phyloP scores from a whole-genome alignment of 2,888 invertebrate genomes.

The Leptothorax acervorum region DNA sequence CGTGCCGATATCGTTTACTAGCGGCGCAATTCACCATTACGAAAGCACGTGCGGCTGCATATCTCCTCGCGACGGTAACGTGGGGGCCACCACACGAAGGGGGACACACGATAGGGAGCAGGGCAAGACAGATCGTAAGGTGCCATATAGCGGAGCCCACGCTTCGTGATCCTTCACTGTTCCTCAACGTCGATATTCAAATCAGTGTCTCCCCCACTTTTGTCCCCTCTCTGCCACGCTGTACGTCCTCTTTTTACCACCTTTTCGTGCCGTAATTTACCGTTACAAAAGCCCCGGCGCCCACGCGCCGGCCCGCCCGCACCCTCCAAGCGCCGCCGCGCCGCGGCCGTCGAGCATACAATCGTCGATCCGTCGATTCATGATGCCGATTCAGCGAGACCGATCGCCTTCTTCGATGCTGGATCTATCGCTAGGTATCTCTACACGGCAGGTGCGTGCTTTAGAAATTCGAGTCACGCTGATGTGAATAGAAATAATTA shows the following conservation, averaged over 20 bases:
- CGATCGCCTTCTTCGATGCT: conserved; percentile 18
- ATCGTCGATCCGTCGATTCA: conserved; percentile 73
- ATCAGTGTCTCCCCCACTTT: conserved; percentile 74
- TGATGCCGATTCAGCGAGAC: conserved; percentile 55
- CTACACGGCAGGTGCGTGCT: conserved; percentile 31
- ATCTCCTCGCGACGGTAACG: conserved; percentile 61
- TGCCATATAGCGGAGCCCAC: conserved; percentile 76
- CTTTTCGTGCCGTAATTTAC: conserved; percentile 74
- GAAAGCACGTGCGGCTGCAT: conserved; percentile 73
- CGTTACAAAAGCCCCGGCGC: conserved; percentile 73
- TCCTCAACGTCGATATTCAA: conserved; percentile 79
- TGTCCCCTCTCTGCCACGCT: conserved; percentile 46
- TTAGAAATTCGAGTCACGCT: conserved; percentile 18
- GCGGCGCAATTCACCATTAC: conserved; percentile 71
- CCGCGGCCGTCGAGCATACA: conserved; percentile 32
- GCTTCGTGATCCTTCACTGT: conserved; percentile 79
- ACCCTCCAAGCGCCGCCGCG: conserved; percentile 3
- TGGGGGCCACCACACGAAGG: conserved; percentile 3
- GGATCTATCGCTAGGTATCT: conserved; percentile 25
- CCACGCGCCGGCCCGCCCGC: conserved; percentile 58
- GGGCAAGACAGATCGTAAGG: conserved; percentile 74
- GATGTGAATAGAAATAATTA: conserved; percentile 33
- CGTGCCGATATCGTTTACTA: conserved; percentile 62
- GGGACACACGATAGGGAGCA: conserved; percentile 16
- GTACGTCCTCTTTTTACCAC: conserved; percentile 76